These are phyloP conservation scores for Heterodera schachtii DNA, from an alignment of 1,140 invertebrate genomes.

Conservation along the genomic window DNA sequence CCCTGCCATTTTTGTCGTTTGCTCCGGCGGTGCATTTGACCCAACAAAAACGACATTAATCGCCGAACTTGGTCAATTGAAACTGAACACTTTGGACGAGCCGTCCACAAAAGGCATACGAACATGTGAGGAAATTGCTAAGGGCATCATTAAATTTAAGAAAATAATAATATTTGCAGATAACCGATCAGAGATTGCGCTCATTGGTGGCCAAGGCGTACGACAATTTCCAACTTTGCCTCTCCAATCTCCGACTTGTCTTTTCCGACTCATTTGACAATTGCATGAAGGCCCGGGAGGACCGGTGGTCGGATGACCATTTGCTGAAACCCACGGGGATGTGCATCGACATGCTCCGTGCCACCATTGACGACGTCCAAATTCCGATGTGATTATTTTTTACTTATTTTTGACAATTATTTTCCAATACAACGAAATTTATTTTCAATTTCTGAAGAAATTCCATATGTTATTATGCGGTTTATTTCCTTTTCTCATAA, in stretches of 20 bases:
- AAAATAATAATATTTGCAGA: constrained; percentile 30
- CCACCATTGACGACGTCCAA: constrained; percentile 84
- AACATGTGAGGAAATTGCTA: constrained; percentile 40
- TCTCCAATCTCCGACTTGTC: constrained; percentile 81
- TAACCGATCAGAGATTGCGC: constrained; percentile 73
- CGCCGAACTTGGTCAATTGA: constrained; percentile 81
- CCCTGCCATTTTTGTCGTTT: constrained; percentile 84
- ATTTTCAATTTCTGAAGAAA: too few species aligned
- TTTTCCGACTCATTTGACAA: constrained; percentile 68
- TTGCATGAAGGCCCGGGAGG: constrained; percentile 40
- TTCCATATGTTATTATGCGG: too few species aligned
- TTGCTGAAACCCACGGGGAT: constrained; percentile 79
- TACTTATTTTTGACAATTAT: constrained; percentile 17
- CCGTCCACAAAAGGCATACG: constrained; percentile 64
- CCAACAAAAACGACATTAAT: constrained; percentile 73
- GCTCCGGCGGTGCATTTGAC: constrained; percentile 79
- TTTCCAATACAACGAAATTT: not conserved
- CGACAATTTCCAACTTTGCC: constrained; percentile 80
- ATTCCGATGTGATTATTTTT: constrained; percentile 75
- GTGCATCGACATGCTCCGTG: constrained; percentile 79
- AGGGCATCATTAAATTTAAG: too few species aligned
- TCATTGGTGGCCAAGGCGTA: constrained; percentile 80
- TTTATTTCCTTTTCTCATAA: not conserved
- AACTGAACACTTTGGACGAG: constrained; percentile 73
- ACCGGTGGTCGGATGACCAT: constrained; percentile 66